phyloP scores from a whole-genome alignment of 1,140 invertebrate species.

The Sipha flava region DNA sequence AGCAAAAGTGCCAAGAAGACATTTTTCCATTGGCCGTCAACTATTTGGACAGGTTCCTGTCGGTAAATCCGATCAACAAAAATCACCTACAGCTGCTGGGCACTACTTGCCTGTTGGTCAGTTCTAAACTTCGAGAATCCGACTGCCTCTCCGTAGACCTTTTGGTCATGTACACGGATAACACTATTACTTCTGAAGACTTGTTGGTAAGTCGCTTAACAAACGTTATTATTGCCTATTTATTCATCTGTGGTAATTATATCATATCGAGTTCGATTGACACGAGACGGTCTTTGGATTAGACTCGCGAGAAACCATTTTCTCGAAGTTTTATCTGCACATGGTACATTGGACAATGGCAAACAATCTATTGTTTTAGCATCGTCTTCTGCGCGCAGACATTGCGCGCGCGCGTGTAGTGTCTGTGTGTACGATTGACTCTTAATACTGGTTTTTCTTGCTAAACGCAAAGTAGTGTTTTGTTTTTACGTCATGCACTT shows the following conservation, averaged over 20 bases:
- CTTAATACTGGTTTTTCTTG: too few relatives aligned
- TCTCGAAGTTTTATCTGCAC: too few relatives aligned
- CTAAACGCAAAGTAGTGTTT: too few relatives aligned
- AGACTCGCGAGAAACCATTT: too few relatives aligned
- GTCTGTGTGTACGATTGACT: background rate
- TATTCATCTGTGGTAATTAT: background rate
- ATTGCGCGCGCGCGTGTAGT: background rate
- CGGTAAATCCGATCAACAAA: conserved; percentile 65
- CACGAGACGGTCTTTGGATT: too few relatives aligned
- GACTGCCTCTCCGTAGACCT: conserved; percentile 66
- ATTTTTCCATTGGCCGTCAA: conserved; percentile 85
- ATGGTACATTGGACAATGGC: too few relatives aligned
- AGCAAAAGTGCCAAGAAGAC: conserved; percentile 81
- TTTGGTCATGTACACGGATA: conserved; percentile 84
- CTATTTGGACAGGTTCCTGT: conserved; percentile 86
- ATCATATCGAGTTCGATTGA: too few relatives aligned
- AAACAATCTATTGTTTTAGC: background rate
- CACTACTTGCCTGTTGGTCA: conserved; percentile 77
- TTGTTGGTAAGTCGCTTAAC: conserved; percentile 85
- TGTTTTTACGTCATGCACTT: too few relatives aligned
- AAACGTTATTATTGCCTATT: background rate
- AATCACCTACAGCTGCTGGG: conserved; percentile 81
- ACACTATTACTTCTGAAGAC: conserved; percentile 73
- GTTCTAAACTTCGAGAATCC: conserved; percentile 77
- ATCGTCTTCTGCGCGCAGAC: too few relatives aligned